Evolutionary conservation across 1,140 invertebrate species (phyloP).

Genomic region (Drosophila sp.): DNA sequence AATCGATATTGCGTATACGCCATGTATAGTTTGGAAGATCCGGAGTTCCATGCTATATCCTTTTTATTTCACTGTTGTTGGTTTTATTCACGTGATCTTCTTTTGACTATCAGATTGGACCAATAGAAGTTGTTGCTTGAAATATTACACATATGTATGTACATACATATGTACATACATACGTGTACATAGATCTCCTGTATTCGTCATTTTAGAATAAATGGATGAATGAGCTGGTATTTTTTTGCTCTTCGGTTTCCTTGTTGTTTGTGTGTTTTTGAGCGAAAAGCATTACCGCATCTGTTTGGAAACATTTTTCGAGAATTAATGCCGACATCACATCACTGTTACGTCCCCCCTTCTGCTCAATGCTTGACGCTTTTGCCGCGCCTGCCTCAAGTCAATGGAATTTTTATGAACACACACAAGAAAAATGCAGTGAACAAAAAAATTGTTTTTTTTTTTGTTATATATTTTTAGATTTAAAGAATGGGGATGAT

Average conservation of each 20-base stretch:
- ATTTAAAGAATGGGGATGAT: constrained; percentile 27
- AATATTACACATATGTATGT: background rate
- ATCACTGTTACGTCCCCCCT: background rate
- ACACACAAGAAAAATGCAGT: constrained; percentile 54
- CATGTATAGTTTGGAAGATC: background rate
- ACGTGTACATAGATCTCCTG: too few relatives aligned
- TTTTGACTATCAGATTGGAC: background rate
- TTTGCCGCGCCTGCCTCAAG: constrained; percentile 11
- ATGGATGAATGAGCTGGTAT: background rate
- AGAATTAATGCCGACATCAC: constrained; percentile 8
- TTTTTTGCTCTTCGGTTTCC: background rate
- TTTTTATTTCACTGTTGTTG: background rate
- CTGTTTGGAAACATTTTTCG: constrained; percentile 35
- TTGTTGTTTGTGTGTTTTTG: background rate
- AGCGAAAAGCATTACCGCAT: constrained; percentile 59
- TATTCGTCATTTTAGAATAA: too few relatives aligned
- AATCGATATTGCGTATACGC: background rate
- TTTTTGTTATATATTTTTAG: constrained; percentile 35
- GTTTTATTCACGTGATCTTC: background rate
- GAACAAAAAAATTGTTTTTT: constrained; percentile 21
- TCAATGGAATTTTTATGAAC: constrained; percentile 68
- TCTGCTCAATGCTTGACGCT: background rate
- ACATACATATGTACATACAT: too few relatives aligned
- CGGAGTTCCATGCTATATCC: background rate
- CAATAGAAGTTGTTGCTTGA: background rate